Evolutionary conservation across 2,113 vertebrate species (phyloP), one percentile per base, ranked within the genome.

Genomic region (Tyto alba): DNA sequence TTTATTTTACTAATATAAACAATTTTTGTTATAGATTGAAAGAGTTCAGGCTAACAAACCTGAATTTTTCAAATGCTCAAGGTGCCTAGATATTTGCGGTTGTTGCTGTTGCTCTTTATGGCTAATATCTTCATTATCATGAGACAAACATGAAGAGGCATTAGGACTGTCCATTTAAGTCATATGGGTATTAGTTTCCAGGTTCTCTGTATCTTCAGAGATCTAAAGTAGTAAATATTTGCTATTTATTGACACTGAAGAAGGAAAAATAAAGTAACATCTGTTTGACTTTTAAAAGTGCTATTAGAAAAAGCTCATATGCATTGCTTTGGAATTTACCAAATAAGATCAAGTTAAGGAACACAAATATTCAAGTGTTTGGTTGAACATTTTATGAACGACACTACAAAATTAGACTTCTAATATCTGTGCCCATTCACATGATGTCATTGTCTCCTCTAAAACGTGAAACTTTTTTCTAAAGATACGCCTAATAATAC

Each of bases 401-500:
- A 30, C 12, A 15, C 18, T 48, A 47, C 2, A 80, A 69, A 78
- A 53, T 78, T 27, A 71, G 29, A 66, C 3, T 78, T 82, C 22
- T 48, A 56, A 67, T 7, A 26, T 26, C 27, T 79, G 10, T 10
- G 53, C 11, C 19, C 5, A 69, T 74, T 85, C 13, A 55, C 11
- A n/a, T 25, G 4, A 63, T 3, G 2, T 41, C 16, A 45, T n/a
- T 59, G 16, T 53, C 8, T 74, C 34, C 9, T 62, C 19, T 56
- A 77, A 66, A 89, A 52, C 5, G 3, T 40, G 13, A 68, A 59
- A 0, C 2, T 10, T 29, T 88, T 62, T 23, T 16, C 81, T 63
- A 40, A 82, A 80, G 16, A 48, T 21, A 53, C 0, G 0, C 5
- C 5, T 11, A 19, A 13, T 32, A 64, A 73, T 27, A 38, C 0